These are phyloP conservation scores for Keiferia lycopersicella DNA, from an alignment of 2,888 invertebrate genomes.

Conservation along the genomic window DNA sequence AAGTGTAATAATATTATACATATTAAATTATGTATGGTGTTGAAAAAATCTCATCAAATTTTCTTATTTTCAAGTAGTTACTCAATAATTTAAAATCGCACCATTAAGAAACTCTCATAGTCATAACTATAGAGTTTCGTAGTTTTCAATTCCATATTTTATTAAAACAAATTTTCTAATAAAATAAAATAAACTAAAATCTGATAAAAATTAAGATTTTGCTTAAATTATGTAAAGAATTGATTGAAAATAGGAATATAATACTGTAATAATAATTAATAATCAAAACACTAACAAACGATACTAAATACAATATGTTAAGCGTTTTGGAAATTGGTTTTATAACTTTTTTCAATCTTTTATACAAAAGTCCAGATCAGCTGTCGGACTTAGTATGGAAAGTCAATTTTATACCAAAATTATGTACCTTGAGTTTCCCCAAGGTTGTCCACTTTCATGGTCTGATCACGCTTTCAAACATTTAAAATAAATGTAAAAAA, in stretches of 20 bases:
- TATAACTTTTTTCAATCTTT: too few species aligned
- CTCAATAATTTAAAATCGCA: neutral
- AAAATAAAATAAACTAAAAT: neutral
- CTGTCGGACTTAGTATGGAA: too few species aligned
- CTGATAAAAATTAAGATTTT: neutral
- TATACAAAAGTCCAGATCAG: too few species aligned
- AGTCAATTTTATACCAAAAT: too few species aligned
- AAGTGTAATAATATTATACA: too few species aligned
- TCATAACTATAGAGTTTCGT: neutral
- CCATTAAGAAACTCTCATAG: slow-evolving; percentile 2
- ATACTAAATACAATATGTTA: slow-evolving; percentile 5
- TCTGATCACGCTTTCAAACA: too few species aligned
- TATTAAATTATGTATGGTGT: neutral
- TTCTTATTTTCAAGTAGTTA: neutral
- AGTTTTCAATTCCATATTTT: neutral
- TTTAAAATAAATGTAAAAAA: too few species aligned
- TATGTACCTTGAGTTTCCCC: too few species aligned
- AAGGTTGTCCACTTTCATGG: too few species aligned
- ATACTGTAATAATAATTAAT: slow-evolving; percentile 5
- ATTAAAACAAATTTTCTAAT: neutral
- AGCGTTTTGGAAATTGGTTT: neutral
- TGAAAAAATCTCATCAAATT: neutral
- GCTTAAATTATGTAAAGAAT: neutral
- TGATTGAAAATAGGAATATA: slow-evolving; percentile 21
- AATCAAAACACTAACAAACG: slow-evolving; percentile 1